phyloP scores from a whole-genome alignment of 2,797 vertebrate species.

The Sebastiscus tertius region DNA sequence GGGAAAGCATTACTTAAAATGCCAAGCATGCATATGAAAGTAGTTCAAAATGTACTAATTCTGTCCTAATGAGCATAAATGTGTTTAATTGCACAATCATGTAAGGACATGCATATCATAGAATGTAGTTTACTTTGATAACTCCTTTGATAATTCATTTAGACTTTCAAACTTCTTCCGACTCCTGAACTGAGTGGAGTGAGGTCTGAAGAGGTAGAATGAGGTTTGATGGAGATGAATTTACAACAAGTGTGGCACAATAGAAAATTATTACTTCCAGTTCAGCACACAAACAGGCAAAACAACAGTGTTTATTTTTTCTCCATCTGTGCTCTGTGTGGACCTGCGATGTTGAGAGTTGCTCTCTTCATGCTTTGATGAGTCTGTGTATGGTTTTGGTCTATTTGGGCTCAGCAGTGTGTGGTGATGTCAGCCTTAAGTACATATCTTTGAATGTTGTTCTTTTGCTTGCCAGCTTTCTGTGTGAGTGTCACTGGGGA shows the following conservation, averaged over 20 bases:
- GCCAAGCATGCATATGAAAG: not conserved
- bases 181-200: not conserved
- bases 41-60: not conserved
- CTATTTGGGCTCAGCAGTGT: slow-evolving; percentile 1
- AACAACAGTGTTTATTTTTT: not conserved
- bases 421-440: not conserved
- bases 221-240: not conserved
- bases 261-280: not conserved
- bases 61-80: not conserved
- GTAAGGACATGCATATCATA: not conserved
- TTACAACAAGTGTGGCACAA: not conserved
- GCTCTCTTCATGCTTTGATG: not conserved
- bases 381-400: not conserved
- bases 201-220: not conserved
- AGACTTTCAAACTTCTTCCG: not conserved
- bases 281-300: not conserved
- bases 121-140: not conserved
- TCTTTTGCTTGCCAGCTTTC: not conserved
- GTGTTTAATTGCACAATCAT: not conserved
- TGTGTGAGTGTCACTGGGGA: not conserved
- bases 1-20: not conserved
- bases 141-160: not conserved
- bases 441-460: not conserved
- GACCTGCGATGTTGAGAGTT: not conserved
- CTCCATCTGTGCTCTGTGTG: not conserved